Base-by-base conservation (phyloP, 2,797 vertebrate species). In the Phoxinus dragarum region DNA sequence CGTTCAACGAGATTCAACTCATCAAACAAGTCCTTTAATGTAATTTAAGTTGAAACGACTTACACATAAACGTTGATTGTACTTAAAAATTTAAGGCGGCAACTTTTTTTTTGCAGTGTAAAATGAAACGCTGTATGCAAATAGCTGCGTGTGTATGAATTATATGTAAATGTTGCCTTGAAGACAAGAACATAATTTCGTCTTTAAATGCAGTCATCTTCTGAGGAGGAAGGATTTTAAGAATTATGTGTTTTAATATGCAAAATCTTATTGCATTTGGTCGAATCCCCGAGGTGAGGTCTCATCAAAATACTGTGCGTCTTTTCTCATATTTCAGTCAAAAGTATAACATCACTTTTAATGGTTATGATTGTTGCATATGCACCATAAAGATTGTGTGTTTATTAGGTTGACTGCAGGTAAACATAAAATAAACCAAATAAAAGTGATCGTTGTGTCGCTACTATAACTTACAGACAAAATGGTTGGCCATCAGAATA, bases 391-490 rank as follows among this genome's bases (percentile, higher is more conserved):
- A 36, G 21, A 38, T 74, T 38, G 52, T 0, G 54, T 84, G 40
- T 72, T 59, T 68, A 77, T 78, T 73, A 64, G 66, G 49, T 42
- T 54, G 54, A 2, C 83, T 19, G 76, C 36, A 40, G 76, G 67
- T 74, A 84, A 74, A 77, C 27, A 54, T 27, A 27, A 27, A 27
- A 27, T 27, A 27, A 27, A 27, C 27, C 27, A 27, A 86, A 47
- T 84, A 73, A 83, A 59, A 68, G 80, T 71, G 47, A 78, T 83
- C 86, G 76, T 27, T 27, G 74, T 79, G 75, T 86, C 74, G 36
- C 67, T 76, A 69, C 72, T 77, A 81, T 78, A 81, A 87, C 77
- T 85, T 81, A 84, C 73, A 86, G 52, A 59, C 73, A 44, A 36
- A n/a, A 61, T 77, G 38, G 40, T 19, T 47, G 38, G n/a, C 14